Evolutionary conservation across 2,113 vertebrate species (phyloP).

Genomic region (Fregetta grallaria): DNA sequence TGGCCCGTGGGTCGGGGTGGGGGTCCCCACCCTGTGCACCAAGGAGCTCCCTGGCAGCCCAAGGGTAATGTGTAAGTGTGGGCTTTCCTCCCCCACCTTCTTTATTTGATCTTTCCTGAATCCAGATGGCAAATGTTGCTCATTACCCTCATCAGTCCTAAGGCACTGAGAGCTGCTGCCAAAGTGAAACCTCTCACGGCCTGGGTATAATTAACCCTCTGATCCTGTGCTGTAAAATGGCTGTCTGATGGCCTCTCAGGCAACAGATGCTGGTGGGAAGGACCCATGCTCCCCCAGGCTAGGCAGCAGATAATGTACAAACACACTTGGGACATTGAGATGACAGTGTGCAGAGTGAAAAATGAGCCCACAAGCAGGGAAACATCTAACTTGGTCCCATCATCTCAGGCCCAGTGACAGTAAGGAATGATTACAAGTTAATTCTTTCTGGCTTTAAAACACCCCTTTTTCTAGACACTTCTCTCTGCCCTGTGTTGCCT

Average conservation of each 20-base stretch:
- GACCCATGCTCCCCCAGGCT: not conserved
- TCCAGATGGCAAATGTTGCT: slow-evolving; percentile 29
- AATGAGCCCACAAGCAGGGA: not conserved
- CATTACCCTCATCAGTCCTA: not conserved
- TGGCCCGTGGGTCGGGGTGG: rapidly evolving
- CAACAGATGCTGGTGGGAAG: slow-evolving; percentile 27
- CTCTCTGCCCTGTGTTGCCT: not conserved
- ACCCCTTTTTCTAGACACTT: not conserved
- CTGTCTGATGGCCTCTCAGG: not conserved
- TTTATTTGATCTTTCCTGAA: not conserved
- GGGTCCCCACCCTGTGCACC: not conserved
- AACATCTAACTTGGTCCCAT: not conserved
- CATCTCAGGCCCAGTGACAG: not conserved
- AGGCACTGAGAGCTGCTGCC: not conserved
- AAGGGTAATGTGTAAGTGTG: not conserved
- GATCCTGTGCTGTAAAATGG: not conserved
- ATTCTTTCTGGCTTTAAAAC: not conserved
- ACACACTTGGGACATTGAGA: not conserved
- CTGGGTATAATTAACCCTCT: slow-evolving; percentile 10
- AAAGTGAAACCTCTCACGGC: not conserved
- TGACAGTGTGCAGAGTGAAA: not conserved
- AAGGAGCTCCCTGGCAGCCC: not conserved
- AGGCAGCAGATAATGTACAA: not conserved
- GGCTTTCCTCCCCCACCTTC: not conserved
- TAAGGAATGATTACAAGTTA: not conserved